Conservation (phyloP, 2,797 vertebrate species). For the Acrocephalus scirpaceus region DNA sequence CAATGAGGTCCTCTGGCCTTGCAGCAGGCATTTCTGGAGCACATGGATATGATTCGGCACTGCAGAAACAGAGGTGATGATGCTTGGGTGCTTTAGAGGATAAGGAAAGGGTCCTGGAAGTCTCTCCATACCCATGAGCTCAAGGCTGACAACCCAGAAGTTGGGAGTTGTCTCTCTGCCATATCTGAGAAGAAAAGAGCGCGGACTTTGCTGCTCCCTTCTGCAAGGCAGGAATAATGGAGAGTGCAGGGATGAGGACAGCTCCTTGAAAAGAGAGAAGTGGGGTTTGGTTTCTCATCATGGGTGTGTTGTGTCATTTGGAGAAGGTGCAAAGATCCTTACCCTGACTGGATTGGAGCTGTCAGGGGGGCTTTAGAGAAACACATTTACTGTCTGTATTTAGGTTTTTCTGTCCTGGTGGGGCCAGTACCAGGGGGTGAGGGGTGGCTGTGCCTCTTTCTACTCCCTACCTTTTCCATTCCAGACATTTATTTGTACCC, state of each 20-base stretch:
- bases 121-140: neutral
- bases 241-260: neutral
- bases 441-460: neutral
- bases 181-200: neutral
- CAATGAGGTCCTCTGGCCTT: neutral
- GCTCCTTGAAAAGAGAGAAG: neutral
- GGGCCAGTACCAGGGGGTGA: neutral
- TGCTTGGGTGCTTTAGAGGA: neutral
- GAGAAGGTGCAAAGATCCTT: neutral
- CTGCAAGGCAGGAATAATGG: neutral
- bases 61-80: neutral
- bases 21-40: neutral
- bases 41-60: accelerated
- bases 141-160: neutral
- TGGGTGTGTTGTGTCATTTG: neutral
- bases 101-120: neutral
- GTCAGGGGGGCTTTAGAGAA: neutral
- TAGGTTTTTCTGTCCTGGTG: neutral
- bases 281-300: neutral
- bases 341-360: neutral
- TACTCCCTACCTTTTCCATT: neutral
- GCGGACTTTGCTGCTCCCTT: accelerated
- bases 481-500: neutral
- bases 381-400: neutral
- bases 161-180: neutral